Conservation (phyloP, 2,888 invertebrate genomes). For the Pristionchus mayeri region DNA sequence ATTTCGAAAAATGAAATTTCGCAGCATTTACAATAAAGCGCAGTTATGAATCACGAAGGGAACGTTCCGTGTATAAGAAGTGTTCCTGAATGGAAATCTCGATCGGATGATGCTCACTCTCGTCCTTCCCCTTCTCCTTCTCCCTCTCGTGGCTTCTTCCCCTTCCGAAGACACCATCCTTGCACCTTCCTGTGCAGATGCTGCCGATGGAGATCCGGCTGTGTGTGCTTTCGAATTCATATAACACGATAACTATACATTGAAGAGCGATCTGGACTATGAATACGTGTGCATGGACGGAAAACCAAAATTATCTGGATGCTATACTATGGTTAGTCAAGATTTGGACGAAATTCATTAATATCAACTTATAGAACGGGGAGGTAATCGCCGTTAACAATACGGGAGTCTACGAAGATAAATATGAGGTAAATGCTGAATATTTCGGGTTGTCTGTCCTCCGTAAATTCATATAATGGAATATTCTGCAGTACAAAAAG, state of each 20-base stretch:
- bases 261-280: not conserved
- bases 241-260: too few relatives aligned
- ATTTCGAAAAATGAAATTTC: too few relatives aligned
- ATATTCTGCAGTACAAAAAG: not conserved
- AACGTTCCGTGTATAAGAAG: not conserved
- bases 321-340: not conserved
- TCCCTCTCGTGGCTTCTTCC: constrained; percentile 23
- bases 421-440: too few relatives aligned
- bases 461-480: too few relatives aligned
- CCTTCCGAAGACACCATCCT: not conserved
- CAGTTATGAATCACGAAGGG: not conserved
- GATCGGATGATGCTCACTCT: not conserved
- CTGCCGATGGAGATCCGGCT: not conserved
- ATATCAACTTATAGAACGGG: not conserved
- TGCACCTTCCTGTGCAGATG: not conserved
- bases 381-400: not conserved
- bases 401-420: not conserved
- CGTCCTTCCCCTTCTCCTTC: not conserved
- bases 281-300: not conserved
- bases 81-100: too few relatives aligned
- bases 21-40: not conserved
- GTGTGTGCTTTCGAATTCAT: not conserved
- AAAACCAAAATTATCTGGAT: not conserved
- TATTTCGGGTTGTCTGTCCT: too few relatives aligned
- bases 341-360: not conserved